Conservation (phyloP, 2,797 vertebrate species). For the Buphagus erythrorhynchus region DNA sequence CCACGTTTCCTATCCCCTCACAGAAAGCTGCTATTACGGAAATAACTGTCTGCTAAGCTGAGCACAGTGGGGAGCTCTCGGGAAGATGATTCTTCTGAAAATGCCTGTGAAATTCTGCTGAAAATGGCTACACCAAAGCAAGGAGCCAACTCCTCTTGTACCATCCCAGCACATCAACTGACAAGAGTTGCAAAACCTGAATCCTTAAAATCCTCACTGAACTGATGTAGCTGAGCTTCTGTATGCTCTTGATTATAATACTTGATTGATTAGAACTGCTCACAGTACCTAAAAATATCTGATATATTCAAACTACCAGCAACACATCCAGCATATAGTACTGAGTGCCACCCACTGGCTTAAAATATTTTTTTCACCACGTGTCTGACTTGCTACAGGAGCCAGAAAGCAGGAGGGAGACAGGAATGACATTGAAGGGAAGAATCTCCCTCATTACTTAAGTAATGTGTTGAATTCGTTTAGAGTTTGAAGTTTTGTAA, state of each 20-base stretch:
- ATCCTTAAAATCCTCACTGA: background rate
- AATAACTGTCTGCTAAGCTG: background rate
- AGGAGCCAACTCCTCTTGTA: background rate
- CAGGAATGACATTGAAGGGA: background rate
- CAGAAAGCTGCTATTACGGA: background rate
- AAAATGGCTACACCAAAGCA: background rate
- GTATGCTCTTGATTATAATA: conserved; percentile 1
- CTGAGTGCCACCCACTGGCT: conserved; percentile 16
- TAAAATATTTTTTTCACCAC: background rate
- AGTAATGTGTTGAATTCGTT: background rate
- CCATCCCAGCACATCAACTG: background rate
- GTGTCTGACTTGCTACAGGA: background rate
- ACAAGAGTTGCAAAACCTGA: background rate
- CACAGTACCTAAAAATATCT: conserved; percentile 42
- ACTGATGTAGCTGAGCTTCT: background rate
- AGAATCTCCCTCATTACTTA: background rate
- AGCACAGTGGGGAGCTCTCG: background rate
- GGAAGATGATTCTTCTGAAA: background rate
- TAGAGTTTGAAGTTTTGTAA: background rate
- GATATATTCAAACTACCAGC: conserved; percentile 1
- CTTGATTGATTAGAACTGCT: conserved; percentile 34
- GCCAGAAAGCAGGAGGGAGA: background rate
- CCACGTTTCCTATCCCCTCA: background rate
- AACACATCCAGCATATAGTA: background rate
- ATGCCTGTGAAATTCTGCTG: background rate